Percentiles rank a stretch among this genome's conserved stretches.
These are phyloP conservation scores for Dryas iulia DNA, from an alignment of 1,140 invertebrate genomes.

Conservation along the genomic window DNA sequence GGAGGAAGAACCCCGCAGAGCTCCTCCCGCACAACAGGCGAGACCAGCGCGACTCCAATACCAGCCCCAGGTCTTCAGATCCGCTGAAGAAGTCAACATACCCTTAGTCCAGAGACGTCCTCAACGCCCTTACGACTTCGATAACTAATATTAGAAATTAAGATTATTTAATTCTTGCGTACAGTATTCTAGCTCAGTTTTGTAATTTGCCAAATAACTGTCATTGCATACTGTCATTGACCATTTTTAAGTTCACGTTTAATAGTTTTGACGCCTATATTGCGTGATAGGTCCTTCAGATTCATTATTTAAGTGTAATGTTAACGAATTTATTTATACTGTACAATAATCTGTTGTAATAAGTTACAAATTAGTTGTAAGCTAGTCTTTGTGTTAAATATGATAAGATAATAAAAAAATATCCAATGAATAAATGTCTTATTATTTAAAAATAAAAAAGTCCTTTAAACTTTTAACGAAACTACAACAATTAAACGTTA, in stretches of 20 bases:
- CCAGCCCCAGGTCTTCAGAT: conserved; percentile 86
- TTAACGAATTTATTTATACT: conserved; percentile 69
- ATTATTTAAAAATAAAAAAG: too few species aligned
- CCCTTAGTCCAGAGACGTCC: conserved; percentile 86
- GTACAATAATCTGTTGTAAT: conserved; percentile 60
- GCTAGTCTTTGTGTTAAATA: conserved; percentile 70
- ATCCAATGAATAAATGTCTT: not conserved
- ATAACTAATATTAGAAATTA: conserved; percentile 49
- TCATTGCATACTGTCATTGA: conserved; percentile 7
- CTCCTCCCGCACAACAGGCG: conserved; percentile 45
- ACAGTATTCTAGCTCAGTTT: conserved; percentile 24
- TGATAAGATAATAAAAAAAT: conserved; percentile 45
- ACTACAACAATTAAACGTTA: too few species aligned
- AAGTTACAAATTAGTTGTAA: conserved; percentile 78
- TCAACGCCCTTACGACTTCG: conserved; percentile 74
- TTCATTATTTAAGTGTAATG: conserved; percentile 42
- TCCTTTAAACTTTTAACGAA: too few species aligned
- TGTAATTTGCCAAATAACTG: conserved; percentile 27
- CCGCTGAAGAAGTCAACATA: conserved; percentile 92
- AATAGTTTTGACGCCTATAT: conserved; percentile 3
- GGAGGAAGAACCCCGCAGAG: conserved; percentile 55
- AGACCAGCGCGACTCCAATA: conserved; percentile 60
- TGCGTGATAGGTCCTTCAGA: not conserved
- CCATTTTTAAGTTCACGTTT: conserved; percentile 7
- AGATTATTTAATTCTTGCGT: conserved; percentile 10